These are phyloP conservation scores for Gallinago jamesoni DNA, from an alignment of 2,113 vertebrate genomes.

Conservation along the genomic window DNA sequence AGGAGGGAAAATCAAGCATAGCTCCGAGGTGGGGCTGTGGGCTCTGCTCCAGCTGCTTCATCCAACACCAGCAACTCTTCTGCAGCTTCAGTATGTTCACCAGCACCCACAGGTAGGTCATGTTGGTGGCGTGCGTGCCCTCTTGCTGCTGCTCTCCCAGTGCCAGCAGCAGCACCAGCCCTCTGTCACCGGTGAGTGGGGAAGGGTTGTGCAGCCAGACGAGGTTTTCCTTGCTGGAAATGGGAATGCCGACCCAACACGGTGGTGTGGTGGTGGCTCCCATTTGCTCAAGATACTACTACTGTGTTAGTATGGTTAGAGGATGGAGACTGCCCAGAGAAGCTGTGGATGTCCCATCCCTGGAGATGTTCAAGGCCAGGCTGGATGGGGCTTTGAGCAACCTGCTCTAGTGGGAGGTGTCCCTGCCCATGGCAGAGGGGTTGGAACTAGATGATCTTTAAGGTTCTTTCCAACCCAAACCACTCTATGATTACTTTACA, in stretches of 20 bases:
- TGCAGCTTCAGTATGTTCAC: neutral
- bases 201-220: fast-evolving
- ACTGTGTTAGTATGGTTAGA: neutral
- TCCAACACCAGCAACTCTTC: neutral
- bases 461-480: neutral
- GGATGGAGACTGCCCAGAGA: neutral
- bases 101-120: neutral
- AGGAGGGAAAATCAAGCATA: fast-evolving
- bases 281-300: fast-evolving
- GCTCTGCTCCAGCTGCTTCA: neutral
- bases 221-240: fast-evolving
- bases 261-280: fast-evolving
- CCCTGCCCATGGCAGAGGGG: neutral
- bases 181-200: neutral
- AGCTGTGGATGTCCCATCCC: neutral
- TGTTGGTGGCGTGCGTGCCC: fast-evolving
- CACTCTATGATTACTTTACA: neutral
- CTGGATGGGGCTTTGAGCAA: neutral
- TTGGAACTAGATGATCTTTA: neutral
- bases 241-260: fast-evolving
- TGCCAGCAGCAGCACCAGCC: neutral
- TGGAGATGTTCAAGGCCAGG: neutral
- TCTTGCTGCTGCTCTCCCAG: neutral
- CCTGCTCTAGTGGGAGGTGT: neutral
- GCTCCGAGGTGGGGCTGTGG: fast-evolving